These are phyloP conservation scores for Dermolepida albohirtum DNA, from an alignment of 2,888 invertebrate species.

Conservation along the genomic window DNA sequence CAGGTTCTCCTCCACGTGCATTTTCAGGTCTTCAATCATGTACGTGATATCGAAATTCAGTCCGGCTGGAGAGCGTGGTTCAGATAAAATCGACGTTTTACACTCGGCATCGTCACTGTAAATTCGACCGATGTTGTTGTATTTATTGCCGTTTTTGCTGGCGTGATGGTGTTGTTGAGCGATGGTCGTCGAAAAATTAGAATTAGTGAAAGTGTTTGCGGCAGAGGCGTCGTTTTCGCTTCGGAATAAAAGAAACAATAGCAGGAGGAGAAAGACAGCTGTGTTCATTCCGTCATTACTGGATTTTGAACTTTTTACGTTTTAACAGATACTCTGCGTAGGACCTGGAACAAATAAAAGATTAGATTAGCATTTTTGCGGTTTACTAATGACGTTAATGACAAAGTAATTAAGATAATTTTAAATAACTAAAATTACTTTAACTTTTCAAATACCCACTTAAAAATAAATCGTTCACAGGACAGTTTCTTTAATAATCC, in stretches of 20 bases:
- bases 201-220: slow-evolving; percentile 54
- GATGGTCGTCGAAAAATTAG: slow-evolving; percentile 48
- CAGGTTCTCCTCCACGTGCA: slow-evolving; percentile 48
- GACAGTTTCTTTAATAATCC: too few species aligned
- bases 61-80: slow-evolving; percentile 60
- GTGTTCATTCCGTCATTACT: slow-evolving; percentile 63
- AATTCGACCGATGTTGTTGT: neutral
- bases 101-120: slow-evolving; percentile 54
- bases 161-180: slow-evolving; percentile 3
- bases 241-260: slow-evolving; percentile 49
- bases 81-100: slow-evolving; percentile 57
- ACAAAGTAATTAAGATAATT: too few species aligned
- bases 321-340: slow-evolving; percentile 47
- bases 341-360: slow-evolving; percentile 53
- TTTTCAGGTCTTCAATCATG: slow-evolving; percentile 51
- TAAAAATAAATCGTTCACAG: too few species aligned
- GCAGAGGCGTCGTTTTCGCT: slow-evolving; percentile 55
- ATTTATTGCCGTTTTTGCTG: too few species aligned
- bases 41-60: slow-evolving; percentile 55
- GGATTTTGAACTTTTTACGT: slow-evolving; percentile 43
- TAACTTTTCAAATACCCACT: too few species aligned
- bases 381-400: too few species aligned
- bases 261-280: slow-evolving; percentile 59
- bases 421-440: too few species aligned
- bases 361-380: too few species aligned